Conservation (phyloP, 2,888 invertebrate genomes). For the Nemoura dubitans region DNA sequence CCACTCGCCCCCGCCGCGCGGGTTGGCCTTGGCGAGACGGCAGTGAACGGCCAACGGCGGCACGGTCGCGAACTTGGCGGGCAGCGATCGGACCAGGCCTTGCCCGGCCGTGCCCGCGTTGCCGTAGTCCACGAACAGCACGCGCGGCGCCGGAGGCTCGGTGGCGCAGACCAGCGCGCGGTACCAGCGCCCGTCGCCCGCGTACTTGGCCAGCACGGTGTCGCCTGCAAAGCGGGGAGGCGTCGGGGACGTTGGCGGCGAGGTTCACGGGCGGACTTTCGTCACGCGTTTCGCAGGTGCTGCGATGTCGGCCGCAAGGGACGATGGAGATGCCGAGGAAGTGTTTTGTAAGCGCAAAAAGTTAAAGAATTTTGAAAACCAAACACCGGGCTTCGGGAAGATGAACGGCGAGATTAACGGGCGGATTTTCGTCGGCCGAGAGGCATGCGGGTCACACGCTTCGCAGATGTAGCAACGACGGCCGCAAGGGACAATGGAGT, state of each 20-base stretch:
- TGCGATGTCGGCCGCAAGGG: too few species aligned
- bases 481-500: too few species aligned
- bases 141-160: slow-evolving; percentile 56
- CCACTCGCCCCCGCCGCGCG: slow-evolving; percentile 63
- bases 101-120: slow-evolving; percentile 61
- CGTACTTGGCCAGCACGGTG: slow-evolving; percentile 69
- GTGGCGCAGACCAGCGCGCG: slow-evolving; percentile 66
- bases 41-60: slow-evolving; percentile 69
- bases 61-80: slow-evolving; percentile 60
- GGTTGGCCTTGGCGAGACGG: slow-evolving; percentile 66
- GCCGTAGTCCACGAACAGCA: slow-evolving; percentile 75
- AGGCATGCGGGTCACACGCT: too few species aligned
- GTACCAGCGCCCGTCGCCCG: slow-evolving; percentile 70
- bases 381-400: too few species aligned
- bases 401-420: too few species aligned
- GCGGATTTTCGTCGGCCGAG: too few species aligned
- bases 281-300: too few species aligned
- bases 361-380: too few species aligned
- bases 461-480: too few species aligned
- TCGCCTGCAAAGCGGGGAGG: slow-evolving; percentile 61
- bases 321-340: too few species aligned
- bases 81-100: slow-evolving; percentile 64
- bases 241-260: slow-evolving; percentile 27
- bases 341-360: too few species aligned
- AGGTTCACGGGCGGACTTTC: too few species aligned